Base-by-base conservation (phyloP, 2,888 invertebrate species). In the Lucinisca nassula region DNA sequence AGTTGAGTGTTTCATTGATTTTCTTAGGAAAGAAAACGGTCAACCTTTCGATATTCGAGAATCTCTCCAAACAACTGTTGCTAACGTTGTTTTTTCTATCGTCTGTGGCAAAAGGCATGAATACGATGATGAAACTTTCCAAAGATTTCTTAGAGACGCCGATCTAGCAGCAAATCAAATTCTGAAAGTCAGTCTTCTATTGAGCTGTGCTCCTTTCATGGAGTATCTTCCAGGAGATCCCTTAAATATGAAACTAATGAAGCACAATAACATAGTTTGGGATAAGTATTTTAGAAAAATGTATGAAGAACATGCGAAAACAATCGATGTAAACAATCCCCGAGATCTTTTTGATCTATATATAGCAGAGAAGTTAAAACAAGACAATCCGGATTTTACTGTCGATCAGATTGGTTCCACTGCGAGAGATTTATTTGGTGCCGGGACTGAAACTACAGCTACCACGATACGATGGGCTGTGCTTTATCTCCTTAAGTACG, bases 391-490 rank as follows among this genome's bases (percentile, higher is more conserved):
- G 37, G 79, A 30, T 27, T 70, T 37, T 45, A 45, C 45, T 55
- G 24, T 14, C n/a, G 72, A 17, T 40, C 77, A 83, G 30, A 58
- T 83, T 8, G 17, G 24, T 17, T 35, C 72, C 30, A 67, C 79
- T n/a, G 67, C 91, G 8, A 38, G 75, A 17, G 91, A 91, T 61
- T 61, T 91, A 32, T 87, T 91, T 32, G 30, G 90, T n/a, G 90
- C 89, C 2, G 90, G 90, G 17, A 79, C 73, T 32, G 90, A 90
- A 67, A 90, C 90, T 2, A 87, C 90, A 27, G 70, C 88, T 24
- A 89, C 82, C 10, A 86, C 86, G 10, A 72, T 90, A 14, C 67
- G 78, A 35, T 90, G 90, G 90, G 45, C 76, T 1, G 45, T 90
- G 30, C 73, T 90, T 3, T 81, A 61, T 38, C 37, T 89, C 17